Base-by-base conservation (phyloP, 2,888 invertebrate genomes). In the Caenorhabditis macrosperma region DNA sequence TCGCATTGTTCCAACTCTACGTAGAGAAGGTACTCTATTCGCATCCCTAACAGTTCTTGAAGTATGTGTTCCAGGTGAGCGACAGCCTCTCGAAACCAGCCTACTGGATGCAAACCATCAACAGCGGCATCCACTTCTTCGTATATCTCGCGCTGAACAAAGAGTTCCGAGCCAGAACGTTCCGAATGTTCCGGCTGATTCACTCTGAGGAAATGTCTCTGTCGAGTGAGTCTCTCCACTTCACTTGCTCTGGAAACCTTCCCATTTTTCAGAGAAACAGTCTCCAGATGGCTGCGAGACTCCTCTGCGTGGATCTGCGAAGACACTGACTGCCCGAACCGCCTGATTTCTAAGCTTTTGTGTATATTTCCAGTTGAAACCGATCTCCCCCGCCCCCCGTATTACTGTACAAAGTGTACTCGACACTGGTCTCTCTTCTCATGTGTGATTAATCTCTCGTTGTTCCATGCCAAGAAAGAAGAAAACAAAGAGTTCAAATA, bases 81-180 rank as follows among this genome's bases (percentile, higher is more conserved):
- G 81, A 85, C 76, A 81, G 84, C 12, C 54, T 86, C n/a, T 84
- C 82, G 44, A 85, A 85, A 33, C 85, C 85, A 17, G 82, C 85
- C n/a, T 85, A 85, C 46, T 85, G 84, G 84, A 82, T 84, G 81
- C 83, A 83, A 48, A 85, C 85, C 20, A 79, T 84, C 74, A 86
- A 86, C 77, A 82, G 82, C 22, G 84, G 83, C 0, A 76, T 86
- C 26, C 83, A 84, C 46, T 85, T 85, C 52, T 86, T 86, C 63
- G 85, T 85, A 20, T 86, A 86, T 69, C 44, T 85, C 20, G 78
- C 80, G 5, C 55, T 85, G 71, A 85, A 85, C 72, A 71, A 75
- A 48, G 84, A 84, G 35, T 84, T 84, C 46, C 82, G 84, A 9
- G 79, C 69, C 30, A 63, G 84, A 30, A 78, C 81, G 7, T 68